Percentiles rank a stretch among this genome's conserved stretches.
phyloP scores from a whole-genome alignment of 2,888 invertebrate species.

The Nebria brevicollis region DNA sequence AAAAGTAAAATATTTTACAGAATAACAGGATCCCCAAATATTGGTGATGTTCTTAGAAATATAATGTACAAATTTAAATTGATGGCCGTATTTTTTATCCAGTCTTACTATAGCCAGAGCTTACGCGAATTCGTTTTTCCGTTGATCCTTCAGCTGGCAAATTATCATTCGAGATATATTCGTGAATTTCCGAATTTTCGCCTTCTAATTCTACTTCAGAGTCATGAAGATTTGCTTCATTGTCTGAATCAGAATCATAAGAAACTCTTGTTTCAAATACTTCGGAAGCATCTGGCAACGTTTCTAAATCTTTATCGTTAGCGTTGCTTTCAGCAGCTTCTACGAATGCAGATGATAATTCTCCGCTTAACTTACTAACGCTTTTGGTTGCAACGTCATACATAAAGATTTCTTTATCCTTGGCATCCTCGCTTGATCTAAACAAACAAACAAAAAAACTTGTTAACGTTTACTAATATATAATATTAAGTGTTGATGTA shows the following conservation, averaged over 20 bases:
- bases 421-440: constrained; percentile 54
- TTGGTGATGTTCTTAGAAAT: constrained; percentile 35
- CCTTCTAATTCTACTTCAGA: constrained; percentile 53
- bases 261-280: constrained; percentile 54
- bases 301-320: constrained; percentile 53
- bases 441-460: constrained; percentile 2
- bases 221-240: constrained; percentile 53
- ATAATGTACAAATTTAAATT: constrained; percentile 33
- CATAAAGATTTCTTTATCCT: constrained; percentile 85
- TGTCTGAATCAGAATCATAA: constrained; percentile 53
- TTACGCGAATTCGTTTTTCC: constrained; percentile 51
- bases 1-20: constrained; percentile 37
- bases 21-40: constrained; percentile 42
- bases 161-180: constrained; percentile 51
- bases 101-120: constrained; percentile 57
- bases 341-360: constrained; percentile 85
- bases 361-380: constrained; percentile 82
- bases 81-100: constrained; percentile 52
- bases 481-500: neutral
- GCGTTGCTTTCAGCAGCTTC: constrained; percentile 86
- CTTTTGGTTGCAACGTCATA: constrained; percentile 80
- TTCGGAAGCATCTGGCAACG: constrained; percentile 53
- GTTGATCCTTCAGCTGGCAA: constrained; percentile 50
- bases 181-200: constrained; percentile 55
- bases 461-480: neutral